Conservation (phyloP, 2,888 invertebrate genomes). For the Oscheius onirici region DNA sequence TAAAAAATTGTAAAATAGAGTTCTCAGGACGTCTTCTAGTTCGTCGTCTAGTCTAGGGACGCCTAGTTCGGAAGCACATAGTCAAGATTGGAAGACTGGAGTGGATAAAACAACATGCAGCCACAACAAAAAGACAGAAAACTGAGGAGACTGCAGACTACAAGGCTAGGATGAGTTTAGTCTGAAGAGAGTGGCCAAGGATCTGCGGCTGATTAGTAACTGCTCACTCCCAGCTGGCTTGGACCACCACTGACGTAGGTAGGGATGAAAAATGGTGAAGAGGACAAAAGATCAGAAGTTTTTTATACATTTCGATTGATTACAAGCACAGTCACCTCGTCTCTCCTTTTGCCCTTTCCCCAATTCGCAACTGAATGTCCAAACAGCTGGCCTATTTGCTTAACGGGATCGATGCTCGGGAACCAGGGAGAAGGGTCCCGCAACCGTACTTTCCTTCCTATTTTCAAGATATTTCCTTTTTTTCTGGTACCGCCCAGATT, state of each 20-base stretch:
- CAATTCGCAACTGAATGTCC: constrained; percentile 26
- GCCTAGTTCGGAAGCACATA: too few relatives aligned
- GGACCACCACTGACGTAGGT: background rate
- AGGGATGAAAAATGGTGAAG: background rate
- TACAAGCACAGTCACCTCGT: background rate
- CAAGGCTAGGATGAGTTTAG: too few relatives aligned
- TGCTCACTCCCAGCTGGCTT: constrained; percentile 9
- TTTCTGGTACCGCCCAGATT: background rate
- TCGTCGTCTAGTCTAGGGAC: too few relatives aligned
- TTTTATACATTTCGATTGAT: too few relatives aligned
- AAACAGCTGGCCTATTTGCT: constrained; percentile 30
- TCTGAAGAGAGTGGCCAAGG: background rate
- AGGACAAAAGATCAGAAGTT: background rate
- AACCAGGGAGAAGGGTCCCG: background rate
- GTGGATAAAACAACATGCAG: too few relatives aligned
- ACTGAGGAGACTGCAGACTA: background rate
- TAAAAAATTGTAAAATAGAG: too few relatives aligned
- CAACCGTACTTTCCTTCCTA: constrained; percentile 2
- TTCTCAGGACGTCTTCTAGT: too few relatives aligned
- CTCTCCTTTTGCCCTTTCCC: constrained; percentile 15
- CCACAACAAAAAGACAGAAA: background rate
- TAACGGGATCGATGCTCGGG: constrained; percentile 21
- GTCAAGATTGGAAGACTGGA: too few relatives aligned
- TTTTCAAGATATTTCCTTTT: background rate
- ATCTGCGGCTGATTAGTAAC: constrained; percentile 14